Percentiles rank a stretch among this genome's conserved stretches.
phyloP scores from a whole-genome alignment of 2,888 invertebrate genomes.

The Steinernema scapterisci region DNA sequence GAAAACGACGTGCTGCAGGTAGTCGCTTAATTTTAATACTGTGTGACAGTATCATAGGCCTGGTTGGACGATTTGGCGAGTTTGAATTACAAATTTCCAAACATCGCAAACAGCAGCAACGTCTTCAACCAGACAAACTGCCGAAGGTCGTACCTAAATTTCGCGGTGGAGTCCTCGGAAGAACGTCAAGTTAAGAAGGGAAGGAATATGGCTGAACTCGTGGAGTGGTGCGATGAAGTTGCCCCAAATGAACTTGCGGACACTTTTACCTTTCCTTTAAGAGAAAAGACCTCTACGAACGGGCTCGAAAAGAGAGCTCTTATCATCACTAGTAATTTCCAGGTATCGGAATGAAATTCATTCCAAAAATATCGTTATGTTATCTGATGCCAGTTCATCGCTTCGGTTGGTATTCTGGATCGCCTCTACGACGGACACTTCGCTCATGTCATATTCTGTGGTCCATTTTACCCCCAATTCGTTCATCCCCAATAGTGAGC shows the following conservation, averaged over 20 bases:
- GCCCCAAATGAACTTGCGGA: not conserved
- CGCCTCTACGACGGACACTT: constrained; percentile 20
- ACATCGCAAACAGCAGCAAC: not conserved
- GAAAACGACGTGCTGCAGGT: not conserved
- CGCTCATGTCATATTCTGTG: constrained; percentile 21
- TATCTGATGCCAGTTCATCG: not conserved
- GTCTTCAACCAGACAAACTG: constrained; percentile 14
- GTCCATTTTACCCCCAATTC: constrained; percentile 10
- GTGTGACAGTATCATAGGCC: constrained; percentile 18
- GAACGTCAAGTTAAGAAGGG: not conserved
- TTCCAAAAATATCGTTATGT: too few relatives aligned
- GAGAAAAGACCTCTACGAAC: not conserved
- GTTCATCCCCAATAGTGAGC: constrained; percentile 3
- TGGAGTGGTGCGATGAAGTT: constrained; percentile 2
- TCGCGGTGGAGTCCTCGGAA: not conserved
- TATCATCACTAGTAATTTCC: constrained; percentile 11
- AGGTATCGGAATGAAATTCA: not conserved
- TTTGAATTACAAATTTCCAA: not conserved
- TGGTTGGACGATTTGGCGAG: not conserved
- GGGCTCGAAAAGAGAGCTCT: not conserved
- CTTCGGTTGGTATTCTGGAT: constrained; percentile 22
- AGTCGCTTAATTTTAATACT: too few relatives aligned
- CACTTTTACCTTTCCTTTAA: not conserved
- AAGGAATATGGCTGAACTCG: not conserved
- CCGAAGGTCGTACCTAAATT: constrained; percentile 26